Conservation (phyloP, 92 coral and sea anemone species). For the Porites divaricata region DNA sequence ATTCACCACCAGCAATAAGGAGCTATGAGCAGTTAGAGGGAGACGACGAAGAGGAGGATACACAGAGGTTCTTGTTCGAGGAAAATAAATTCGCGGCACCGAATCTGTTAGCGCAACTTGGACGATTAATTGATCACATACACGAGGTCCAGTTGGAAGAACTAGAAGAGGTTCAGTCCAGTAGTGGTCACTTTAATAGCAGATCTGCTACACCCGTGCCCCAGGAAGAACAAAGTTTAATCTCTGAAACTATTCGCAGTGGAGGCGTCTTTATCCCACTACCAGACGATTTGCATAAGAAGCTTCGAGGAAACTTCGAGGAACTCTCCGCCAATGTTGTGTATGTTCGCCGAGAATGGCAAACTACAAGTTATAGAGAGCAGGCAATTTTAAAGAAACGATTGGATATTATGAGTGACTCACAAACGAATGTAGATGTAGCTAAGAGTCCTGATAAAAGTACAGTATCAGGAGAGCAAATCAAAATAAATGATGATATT, state of each 20-base stretch:
- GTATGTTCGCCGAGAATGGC: conserved; percentile 94
- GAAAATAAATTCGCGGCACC: conserved; percentile 98
- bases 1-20: conserved; percentile 61
- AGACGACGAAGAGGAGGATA: conserved; percentile 96
- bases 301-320: conserved; percentile 84
- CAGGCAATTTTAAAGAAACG: conserved; percentile 84
- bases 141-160: conserved; percentile 85
- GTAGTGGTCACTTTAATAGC: conserved; percentile 57
- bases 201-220: conserved; percentile 15
- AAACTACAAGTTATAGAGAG: conserved; percentile 89
- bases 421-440: conserved; percentile 42
- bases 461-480: conserved; percentile 6
- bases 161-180: conserved; percentile 73
- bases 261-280: conserved; percentile 80
- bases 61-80: conserved; percentile 94
- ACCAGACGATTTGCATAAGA: conserved; percentile 82
- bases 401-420: conserved; percentile 65
- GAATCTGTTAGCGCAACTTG: conserved; percentile 92
- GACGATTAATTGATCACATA: conserved; percentile 80
- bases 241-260: conserved; percentile 50
- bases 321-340: conserved; percentile 82
- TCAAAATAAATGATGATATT: conserved; percentile 27
- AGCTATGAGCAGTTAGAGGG: conserved; percentile 84
- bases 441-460: conserved; percentile 19
- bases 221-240: conserved; percentile 35